Conservation (phyloP, 2,888 invertebrate genomes). For the Philereme transversata region DNA sequence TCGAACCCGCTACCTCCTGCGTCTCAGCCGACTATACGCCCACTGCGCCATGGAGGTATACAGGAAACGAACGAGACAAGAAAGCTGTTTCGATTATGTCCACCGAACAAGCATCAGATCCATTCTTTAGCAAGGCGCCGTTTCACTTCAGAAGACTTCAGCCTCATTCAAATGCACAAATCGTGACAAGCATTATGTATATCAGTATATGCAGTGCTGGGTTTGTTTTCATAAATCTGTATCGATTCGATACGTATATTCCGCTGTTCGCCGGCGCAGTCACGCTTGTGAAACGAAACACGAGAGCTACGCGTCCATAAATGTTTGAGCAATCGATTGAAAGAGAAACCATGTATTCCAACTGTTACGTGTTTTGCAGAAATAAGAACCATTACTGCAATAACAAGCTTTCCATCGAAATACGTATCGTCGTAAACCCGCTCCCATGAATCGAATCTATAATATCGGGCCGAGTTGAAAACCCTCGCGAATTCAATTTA, state of each 20-base stretch:
- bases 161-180: conserved; percentile 44
- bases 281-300: conserved; percentile 44
- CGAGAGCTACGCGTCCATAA: conserved; percentile 47
- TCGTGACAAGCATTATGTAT: conserved; percentile 47
- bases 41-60: too few species aligned
- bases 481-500: conserved; percentile 13
- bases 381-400: conserved; percentile 26
- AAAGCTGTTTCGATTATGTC: conserved; percentile 14
- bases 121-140: conserved; percentile 1
- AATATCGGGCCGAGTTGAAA: conserved; percentile 1
- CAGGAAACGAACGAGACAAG: conserved; percentile 19
- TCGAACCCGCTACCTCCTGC: too few species aligned
- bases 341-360: conserved; percentile 57
- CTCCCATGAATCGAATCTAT: conserved; percentile 22
- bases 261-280: conserved; percentile 33
- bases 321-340: conserved; percentile 51
- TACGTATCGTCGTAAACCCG: conserved; percentile 22
- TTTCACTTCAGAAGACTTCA: conserved; percentile 9
- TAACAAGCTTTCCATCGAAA: conserved; percentile 35
- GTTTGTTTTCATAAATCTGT: conserved; percentile 39
- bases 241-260: conserved; percentile 32
- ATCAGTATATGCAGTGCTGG: conserved; percentile 42
- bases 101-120: conserved; percentile 9
- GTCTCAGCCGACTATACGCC: too few species aligned
- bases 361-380: conserved; percentile 36